Conservation (phyloP, 53 echinoderm and acorn worm genomes). For the Holothuria scabra region DNA sequence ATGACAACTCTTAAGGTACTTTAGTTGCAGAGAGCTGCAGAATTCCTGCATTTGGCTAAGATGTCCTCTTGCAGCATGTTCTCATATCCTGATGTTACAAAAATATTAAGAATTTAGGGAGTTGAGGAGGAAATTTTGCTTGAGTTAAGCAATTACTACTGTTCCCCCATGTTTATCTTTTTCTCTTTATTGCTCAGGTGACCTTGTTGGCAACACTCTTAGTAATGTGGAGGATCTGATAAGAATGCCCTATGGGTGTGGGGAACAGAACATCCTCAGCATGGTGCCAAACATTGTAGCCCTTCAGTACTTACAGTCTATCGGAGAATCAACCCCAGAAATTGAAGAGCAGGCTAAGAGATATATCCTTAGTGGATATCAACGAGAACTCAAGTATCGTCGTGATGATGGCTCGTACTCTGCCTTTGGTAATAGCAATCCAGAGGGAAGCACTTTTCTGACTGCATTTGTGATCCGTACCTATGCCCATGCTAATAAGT, state of each 20-base stretch:
- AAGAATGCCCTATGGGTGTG: constrained; percentile 84
- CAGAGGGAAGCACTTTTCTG: constrained; percentile 78
- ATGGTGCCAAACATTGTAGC: constrained; percentile 86
- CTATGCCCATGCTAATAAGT: constrained; percentile 78
- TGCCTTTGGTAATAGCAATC: constrained; percentile 74
- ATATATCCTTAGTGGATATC: constrained; percentile 83
- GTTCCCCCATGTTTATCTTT: not conserved
- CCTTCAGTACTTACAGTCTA: constrained; percentile 75
- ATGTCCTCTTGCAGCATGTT: too few relatives aligned
- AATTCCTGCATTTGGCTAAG: too few relatives aligned
- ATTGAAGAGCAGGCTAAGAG: constrained; percentile 58
- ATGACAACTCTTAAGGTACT: too few relatives aligned
- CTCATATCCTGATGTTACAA: too few relatives aligned
- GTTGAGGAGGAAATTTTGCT: too few relatives aligned
- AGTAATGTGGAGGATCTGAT: constrained; percentile 81
- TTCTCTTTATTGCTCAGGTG: constrained; percentile 56
- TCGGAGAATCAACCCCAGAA: constrained; percentile 68
- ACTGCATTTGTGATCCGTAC: constrained; percentile 84
- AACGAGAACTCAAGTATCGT: constrained; percentile 88
- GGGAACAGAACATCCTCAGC: constrained; percentile 90
- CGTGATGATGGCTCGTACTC: constrained; percentile 83
- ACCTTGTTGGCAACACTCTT: constrained; percentile 82
- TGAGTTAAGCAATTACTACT: too few relatives aligned
- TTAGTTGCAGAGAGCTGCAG: too few relatives aligned
- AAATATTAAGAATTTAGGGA: too few relatives aligned